Base-by-base conservation (phyloP, 2,888 invertebrate species). In the Opisthograptis luteolata region DNA sequence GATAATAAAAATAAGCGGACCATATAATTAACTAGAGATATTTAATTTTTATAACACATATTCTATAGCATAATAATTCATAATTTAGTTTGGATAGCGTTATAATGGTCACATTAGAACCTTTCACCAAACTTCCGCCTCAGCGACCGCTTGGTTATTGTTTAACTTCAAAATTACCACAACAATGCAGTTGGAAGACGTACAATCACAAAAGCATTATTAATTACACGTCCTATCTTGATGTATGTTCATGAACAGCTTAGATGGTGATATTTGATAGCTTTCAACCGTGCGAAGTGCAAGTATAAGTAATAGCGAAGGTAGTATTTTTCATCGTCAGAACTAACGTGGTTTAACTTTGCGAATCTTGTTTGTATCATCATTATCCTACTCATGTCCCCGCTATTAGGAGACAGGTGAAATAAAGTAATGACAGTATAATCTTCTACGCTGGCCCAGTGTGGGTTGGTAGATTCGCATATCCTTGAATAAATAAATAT, bases 41-140 rank as follows among this genome's bases (percentile, higher is more conserved):
- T 55, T 44, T 47, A 32, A 49, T 12, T 27, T 32, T 49, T 49
- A 42, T 48, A 31, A 17, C 30, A 19, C 34, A 19, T 24, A 31
- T 31, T 40, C 7, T 48, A 19, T 12, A 27, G 37, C 32, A 43
- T 43, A 37, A 37, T 48, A 32, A 49, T 49, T 43, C 42, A 30
- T 34, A 44, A 17, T 12, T 51, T 22, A 36, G 30, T 28, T 40
- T 28, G 30, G 30, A 41, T 40, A 51, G 44, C 44, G 40, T 31
- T 30, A 50, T 45, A 39, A 51, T 37, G 6, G 39, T 30, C 45
- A 44, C 20, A 39, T 51, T 39, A 32, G 17, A 41, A 42, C 52
- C 55, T 55, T 51, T 55, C 55, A 53, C 57, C 50, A 27, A 44
- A 45, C 40, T 48, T 55, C 50, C 47, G 54, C 34, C 39, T 37